Evolutionary conservation across 2,888 invertebrate genomes (phyloP), one percentile per base, ranked within the genome.

Genomic region (Syritta pipiens): DNA sequence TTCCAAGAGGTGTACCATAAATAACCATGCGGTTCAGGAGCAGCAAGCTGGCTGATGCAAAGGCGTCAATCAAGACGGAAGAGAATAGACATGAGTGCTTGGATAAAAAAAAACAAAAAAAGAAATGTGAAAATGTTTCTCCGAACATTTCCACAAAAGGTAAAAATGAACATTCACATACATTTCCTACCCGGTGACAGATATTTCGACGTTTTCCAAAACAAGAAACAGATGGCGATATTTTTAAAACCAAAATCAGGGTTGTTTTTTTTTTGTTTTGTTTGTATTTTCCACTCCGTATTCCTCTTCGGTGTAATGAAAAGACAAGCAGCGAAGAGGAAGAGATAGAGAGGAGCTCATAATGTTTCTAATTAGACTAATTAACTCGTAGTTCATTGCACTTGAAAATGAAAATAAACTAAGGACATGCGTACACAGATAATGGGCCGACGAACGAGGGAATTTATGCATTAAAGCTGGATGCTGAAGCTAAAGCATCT

Each of bases 401-500:
- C 79, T 79, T 74, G 79, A 74, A 79, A 74, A 62, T 68, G 12
- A 74, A 79, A 72, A 72, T 72, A 77, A 65, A 67, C 68, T 75
- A 62, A 72, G 67, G 72, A 79, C 53, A 72, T 67, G 79, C 65
- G 71, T 28, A 24, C 30, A 10, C 26, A 32, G n/a, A 2, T 17
- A 19, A 1, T 4, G 1, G 28, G 19, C 22, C 10, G 32, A 22
- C 26, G 53, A 60, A 19, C 46, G 37, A 26, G 12, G 40, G 30
- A 17, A n/a, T 20, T 35, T 59, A 26, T 55, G 46, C 20, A 60
- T 32, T 24, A 49, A 35, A 28, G 22, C 24, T 7, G n/a, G n/a
- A n/a, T n/a, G n/a, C n/a, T n/a, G n/a, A n/a, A n/a, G n/a, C n/a
- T n/a, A n/a, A n/a, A n/a, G n/a, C n/a, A n/a, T n/a, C n/a, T n/a